Percentiles rank a stretch among this genome's conserved stretches.
Evolutionary conservation across 2,113 vertebrate genomes (phyloP).

Genomic region (Epinephelus moara): DNA sequence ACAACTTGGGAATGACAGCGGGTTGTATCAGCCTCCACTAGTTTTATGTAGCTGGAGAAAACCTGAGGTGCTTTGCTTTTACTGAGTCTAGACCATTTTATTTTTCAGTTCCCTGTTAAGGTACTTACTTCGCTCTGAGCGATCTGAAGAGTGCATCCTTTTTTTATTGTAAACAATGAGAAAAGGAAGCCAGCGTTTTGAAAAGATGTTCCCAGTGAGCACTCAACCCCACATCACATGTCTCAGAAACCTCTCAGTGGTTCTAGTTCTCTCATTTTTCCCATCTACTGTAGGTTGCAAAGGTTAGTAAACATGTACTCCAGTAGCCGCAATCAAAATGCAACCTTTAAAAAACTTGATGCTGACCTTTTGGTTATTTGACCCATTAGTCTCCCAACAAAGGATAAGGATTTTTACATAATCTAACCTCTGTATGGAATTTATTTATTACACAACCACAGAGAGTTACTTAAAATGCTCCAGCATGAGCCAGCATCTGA

Average conservation of each 20-base stretch:
- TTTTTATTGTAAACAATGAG: conserved; percentile 29
- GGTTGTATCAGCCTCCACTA: no score
- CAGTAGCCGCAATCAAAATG: not conserved
- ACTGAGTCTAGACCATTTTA: not conserved
- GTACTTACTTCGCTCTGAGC: conserved; percentile 22
- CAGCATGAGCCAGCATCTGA: not conserved
- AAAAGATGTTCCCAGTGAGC: conserved; percentile 42
- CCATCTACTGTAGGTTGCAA: not conserved
- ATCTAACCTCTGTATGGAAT: not conserved
- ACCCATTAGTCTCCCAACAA: not conserved
- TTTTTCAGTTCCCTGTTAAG: not conserved
- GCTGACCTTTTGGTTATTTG: not conserved
- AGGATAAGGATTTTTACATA: not conserved
- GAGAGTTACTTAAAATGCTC: not conserved
- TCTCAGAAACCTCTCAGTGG: not conserved
- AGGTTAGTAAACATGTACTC: not conserved
- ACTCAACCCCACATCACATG: not conserved
- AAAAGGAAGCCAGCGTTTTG: conserved; percentile 12
- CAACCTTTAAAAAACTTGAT: not conserved
- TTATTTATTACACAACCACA: not conserved
- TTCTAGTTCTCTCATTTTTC: not conserved
- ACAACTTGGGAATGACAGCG: no score
- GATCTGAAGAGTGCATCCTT: conserved; percentile 28
- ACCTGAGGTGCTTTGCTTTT: conserved; percentile 15
- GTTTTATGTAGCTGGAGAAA: not conserved